phyloP scores from a whole-genome alignment of 2,888 invertebrate species.

The Drosophila nr. medialis region DNA sequence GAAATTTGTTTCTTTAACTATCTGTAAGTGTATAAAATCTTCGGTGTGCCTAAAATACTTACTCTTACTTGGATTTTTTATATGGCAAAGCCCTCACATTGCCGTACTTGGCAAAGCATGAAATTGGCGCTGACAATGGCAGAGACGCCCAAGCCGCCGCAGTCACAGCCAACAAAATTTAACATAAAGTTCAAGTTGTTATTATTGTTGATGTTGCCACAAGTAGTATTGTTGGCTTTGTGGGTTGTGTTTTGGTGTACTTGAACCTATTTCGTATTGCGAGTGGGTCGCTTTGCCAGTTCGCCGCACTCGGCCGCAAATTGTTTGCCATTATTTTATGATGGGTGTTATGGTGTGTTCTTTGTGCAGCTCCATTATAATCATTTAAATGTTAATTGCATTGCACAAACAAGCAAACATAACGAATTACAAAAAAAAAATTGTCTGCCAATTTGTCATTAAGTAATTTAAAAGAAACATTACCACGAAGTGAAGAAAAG shows the following conservation, averaged over 20 bases:
- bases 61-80: constrained; percentile 6
- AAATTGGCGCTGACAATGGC: constrained; percentile 71
- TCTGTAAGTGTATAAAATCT: background rate
- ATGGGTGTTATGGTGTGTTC: constrained; percentile 52
- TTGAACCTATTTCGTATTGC: constrained; percentile 68
- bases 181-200: constrained; percentile 68
- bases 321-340: constrained; percentile 69
- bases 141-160: constrained; percentile 47
- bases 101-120: constrained; percentile 64
- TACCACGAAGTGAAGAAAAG: constrained; percentile 21
- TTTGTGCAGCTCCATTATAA: constrained; percentile 56
- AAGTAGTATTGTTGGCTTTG: constrained; percentile 33
- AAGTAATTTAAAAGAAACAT: constrained; percentile 51
- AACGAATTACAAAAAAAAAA: constrained; percentile 38
- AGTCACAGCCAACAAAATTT: constrained; percentile 41
- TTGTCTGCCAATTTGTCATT: constrained; percentile 62
- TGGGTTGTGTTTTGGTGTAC: constrained; percentile 54
- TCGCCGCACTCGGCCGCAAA: constrained; percentile 36
- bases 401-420: constrained; percentile 34
- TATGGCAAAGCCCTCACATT: constrained; percentile 45
- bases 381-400: constrained; percentile 71
- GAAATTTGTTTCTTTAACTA: no score
- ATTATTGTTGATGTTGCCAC: constrained; percentile 35
- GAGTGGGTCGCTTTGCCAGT: constrained; percentile 56
- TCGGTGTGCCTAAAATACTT: background rate